Evolutionary conservation across 2,797 vertebrate genomes (phyloP).

Genomic region (Hozukius guyotensis): DNA sequence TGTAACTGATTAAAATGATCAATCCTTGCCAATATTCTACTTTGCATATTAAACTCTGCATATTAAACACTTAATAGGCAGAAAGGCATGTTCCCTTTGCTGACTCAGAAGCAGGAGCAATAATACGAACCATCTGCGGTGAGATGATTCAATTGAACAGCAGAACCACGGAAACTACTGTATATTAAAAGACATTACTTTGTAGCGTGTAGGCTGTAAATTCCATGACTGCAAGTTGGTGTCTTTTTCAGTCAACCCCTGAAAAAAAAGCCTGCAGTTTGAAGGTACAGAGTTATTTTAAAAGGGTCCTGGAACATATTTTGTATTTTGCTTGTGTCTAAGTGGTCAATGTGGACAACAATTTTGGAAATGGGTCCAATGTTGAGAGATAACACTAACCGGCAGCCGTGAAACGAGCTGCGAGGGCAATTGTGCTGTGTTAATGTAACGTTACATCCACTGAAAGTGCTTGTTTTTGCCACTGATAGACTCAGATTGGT

Average conservation of each 20-base stretch:
- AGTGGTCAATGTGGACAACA: no score
- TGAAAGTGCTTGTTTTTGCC: no score
- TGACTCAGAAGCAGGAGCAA: background rate
- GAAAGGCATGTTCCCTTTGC: background rate
- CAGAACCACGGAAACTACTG: background rate
- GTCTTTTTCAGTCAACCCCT: background rate
- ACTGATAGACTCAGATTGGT: background rate
- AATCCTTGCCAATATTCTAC: background rate
- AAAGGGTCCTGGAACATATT: no score
- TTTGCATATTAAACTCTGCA: background rate
- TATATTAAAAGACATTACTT: slow-evolving; percentile 7
- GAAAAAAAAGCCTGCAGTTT: no score
- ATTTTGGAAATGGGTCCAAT: no score
- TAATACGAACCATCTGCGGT: background rate
- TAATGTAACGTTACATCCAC: no score
- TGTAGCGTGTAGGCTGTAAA: background rate
- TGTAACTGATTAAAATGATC: slow-evolving; percentile 2
- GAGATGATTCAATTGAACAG: background rate
- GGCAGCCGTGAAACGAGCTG: no score
- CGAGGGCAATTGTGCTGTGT: no score
- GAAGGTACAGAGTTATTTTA: no score
- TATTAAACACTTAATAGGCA: background rate
- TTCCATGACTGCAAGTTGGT: background rate
- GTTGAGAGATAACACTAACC: no score
- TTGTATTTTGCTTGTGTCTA: no score